Evolutionary conservation across 64 coral and sea anemone species (phyloP).

Genomic region (Stylophora pistillata): DNA sequence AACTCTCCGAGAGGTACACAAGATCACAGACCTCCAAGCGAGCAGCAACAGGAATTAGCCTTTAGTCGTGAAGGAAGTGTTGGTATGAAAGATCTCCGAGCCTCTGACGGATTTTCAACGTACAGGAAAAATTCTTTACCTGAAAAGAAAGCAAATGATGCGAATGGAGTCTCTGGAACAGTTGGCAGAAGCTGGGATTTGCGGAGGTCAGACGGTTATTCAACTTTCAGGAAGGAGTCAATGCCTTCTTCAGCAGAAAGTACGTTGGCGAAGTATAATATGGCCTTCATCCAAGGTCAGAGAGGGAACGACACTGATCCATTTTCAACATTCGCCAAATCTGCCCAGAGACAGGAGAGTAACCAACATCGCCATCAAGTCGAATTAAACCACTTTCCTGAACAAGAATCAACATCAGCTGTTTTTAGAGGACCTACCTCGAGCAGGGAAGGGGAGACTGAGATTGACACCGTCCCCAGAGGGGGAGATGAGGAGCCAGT

Average conservation of each 20-base stretch:
- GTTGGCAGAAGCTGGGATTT: background rate
- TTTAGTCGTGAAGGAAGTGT: background rate
- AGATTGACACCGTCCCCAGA: background rate
- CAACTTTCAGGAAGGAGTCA: constrained; percentile 17
- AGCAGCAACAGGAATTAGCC: background rate
- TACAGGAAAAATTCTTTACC: background rate
- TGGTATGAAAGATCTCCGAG: background rate
- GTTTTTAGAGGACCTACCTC: background rate
- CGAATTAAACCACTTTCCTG: background rate
- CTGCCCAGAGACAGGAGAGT: background rate
- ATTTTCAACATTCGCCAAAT: background rate
- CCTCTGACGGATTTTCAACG: constrained; percentile 29
- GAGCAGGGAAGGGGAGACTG: background rate
- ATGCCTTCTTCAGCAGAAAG: background rate
- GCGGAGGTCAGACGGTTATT: constrained; percentile 11
- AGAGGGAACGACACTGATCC: background rate
- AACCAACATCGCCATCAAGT: background rate
- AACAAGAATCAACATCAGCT: background rate
- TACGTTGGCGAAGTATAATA: background rate
- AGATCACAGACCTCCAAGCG: background rate
- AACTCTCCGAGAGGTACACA: background rate
- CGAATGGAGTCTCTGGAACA: background rate
- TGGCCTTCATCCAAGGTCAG: background rate
- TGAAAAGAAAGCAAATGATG: background rate
- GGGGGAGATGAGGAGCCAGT: background rate